These are phyloP conservation scores for Myotis davidii DNA, from an alignment of 2,113 vertebrate genomes.

Conservation along the genomic window DNA sequence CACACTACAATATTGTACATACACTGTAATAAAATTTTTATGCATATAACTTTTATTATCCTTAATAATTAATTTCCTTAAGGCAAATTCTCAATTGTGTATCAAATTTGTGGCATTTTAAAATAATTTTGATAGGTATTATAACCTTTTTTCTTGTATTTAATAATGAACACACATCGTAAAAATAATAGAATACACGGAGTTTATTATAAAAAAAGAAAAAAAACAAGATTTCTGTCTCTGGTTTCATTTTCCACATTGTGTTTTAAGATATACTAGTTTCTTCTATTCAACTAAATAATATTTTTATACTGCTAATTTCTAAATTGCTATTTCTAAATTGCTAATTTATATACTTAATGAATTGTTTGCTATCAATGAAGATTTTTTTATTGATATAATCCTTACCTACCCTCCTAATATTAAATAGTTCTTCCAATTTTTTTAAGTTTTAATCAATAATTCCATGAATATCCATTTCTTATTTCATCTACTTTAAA, in stretches of 20 bases:
- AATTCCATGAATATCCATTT: background rate
- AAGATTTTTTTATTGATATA: background rate
- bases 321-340: background rate
- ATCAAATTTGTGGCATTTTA: background rate
- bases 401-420: background rate
- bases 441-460: background rate
- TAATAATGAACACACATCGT: background rate
- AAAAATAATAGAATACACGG: background rate
- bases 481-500: background rate
- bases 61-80: conserved; percentile 22
- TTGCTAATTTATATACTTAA: background rate
- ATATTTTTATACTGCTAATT: background rate
- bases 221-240: background rate
- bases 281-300: background rate
- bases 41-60: background rate
- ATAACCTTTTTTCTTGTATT: background rate
- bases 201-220: background rate
- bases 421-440: background rate
- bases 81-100: background rate
- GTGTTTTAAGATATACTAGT: background rate
- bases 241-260: background rate
- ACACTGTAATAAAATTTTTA: background rate
- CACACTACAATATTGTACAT: background rate
- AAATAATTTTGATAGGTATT: background rate
- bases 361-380: background rate